Evolutionary conservation across 1,140 invertebrate species (phyloP).

Genomic region (Brachystomella parvula): DNA sequence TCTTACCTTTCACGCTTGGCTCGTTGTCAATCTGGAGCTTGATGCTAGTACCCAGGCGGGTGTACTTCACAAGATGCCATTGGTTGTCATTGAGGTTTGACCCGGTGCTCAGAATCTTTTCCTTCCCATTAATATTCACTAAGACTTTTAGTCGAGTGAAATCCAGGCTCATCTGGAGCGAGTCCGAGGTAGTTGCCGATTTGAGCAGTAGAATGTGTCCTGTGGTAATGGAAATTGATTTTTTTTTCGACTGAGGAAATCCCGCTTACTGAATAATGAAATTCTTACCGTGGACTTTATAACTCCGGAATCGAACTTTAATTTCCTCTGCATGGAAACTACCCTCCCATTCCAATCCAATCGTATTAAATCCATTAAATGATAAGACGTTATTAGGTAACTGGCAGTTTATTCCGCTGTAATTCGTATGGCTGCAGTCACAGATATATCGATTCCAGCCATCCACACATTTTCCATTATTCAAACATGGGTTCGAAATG

Average conservation of each 20-base stretch:
- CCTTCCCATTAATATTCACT: background rate
- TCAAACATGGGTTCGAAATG: slow-evolving; percentile 24
- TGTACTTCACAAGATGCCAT: slow-evolving; percentile 87
- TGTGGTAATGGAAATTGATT: background rate
- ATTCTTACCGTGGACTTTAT: background rate
- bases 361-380: background rate
- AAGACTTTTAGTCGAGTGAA: background rate
- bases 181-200: background rate
- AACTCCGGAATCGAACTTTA: background rate
- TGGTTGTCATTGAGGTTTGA: slow-evolving; percentile 80
- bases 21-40: slow-evolving; percentile 78
- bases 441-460: slow-evolving; percentile 96
- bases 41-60: slow-evolving; percentile 69
- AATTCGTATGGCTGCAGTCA: slow-evolving; percentile 84
- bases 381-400: background rate
- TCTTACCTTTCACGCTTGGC: slow-evolving; percentile 70
- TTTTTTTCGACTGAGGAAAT: background rate
- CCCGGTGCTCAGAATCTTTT: slow-evolving; percentile 51
- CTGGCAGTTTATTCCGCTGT: slow-evolving; percentile 70
- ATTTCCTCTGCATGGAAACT: background rate
- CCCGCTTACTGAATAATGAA: background rate
- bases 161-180: background rate
- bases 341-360: background rate
- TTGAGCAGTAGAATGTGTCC: slow-evolving; percentile 5
- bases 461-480: slow-evolving; percentile 60